Evolutionary conservation across 2,113 vertebrate species (phyloP).

Genomic region (Acanthochromis polyacanthus): DNA sequence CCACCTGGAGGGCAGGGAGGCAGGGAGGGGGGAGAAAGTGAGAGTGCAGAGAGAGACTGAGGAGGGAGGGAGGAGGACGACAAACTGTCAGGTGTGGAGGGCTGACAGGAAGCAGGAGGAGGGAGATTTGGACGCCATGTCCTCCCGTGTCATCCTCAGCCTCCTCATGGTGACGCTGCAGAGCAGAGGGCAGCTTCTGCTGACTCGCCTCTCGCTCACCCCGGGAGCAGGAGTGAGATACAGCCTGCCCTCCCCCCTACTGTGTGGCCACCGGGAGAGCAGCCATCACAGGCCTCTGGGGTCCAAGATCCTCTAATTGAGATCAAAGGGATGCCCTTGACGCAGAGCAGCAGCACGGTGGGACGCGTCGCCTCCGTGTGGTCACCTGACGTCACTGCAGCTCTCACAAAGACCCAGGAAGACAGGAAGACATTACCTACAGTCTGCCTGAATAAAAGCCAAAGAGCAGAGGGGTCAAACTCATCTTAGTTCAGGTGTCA

Average conservation of each 20-base stretch:
- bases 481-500: too few species aligned
- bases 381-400: neutral
- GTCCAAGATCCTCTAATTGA: conserved; percentile 47
- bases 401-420: neutral
- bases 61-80: neutral
- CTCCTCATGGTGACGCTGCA: conserved; percentile 43
- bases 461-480: too few species aligned
- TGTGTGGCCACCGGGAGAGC: neutral
- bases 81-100: conserved; percentile 51
- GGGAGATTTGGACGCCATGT: neutral
- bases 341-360: conserved; percentile 8
- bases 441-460: too few species aligned
- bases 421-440: neutral
- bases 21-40: too few species aligned
- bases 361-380: conserved; percentile 70
- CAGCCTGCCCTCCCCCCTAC: neutral
- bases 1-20: conserved; percentile 32
- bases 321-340: conserved; percentile 66
- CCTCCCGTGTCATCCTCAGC: conserved; percentile 23
- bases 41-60: neutral
- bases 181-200: conserved; percentile 55
- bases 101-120: conserved; percentile 17
- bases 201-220: conserved; percentile 57
- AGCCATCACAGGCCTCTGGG: conserved; percentile 6
- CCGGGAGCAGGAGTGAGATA: conserved; percentile 36